Conservation (phyloP, 2,797 vertebrate genomes). For the Rhynchonycteris naso region DNA sequence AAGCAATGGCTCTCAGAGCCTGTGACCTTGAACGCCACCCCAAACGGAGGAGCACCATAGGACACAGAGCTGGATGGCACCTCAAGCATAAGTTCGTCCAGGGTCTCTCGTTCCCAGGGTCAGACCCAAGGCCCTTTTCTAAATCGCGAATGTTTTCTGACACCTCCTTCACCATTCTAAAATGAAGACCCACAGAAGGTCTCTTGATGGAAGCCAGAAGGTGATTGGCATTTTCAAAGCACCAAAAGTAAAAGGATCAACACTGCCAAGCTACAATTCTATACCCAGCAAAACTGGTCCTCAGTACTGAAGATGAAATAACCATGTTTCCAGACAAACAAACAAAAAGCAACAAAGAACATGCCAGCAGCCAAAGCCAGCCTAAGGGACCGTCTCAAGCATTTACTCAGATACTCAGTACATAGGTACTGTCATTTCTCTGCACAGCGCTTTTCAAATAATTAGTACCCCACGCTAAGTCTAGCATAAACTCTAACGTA, state of each 20-base stretch:
- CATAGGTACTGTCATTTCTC: fast-evolving
- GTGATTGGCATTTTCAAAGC: neutral
- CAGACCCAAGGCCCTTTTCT: neutral
- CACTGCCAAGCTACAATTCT: neutral
- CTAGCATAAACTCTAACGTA: too few species aligned
- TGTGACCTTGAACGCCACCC: fast-evolving
- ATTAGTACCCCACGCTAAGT: too few species aligned
- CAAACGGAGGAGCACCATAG: neutral
- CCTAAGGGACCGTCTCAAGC: too few species aligned
- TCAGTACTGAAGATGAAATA: neutral
- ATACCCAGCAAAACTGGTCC: neutral
- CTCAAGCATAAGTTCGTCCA: fast-evolving
- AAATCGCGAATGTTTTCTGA: neutral
- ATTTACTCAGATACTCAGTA: neutral
- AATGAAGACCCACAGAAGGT: neutral
- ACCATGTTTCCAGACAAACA: neutral
- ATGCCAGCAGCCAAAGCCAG: neutral
- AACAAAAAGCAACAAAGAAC: neutral
- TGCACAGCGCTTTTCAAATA: fast-evolving
- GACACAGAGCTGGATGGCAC: neutral
- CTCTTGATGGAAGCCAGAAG: fast-evolving
- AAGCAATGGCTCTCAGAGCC: neutral
- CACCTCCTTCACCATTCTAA: neutral
- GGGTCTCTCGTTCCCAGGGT: neutral
- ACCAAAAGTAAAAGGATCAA: fast-evolving